These are phyloP conservation scores for Halcyon leucocephala DNA, from an alignment of 2,797 vertebrate genomes.

Conservation along the genomic window DNA sequence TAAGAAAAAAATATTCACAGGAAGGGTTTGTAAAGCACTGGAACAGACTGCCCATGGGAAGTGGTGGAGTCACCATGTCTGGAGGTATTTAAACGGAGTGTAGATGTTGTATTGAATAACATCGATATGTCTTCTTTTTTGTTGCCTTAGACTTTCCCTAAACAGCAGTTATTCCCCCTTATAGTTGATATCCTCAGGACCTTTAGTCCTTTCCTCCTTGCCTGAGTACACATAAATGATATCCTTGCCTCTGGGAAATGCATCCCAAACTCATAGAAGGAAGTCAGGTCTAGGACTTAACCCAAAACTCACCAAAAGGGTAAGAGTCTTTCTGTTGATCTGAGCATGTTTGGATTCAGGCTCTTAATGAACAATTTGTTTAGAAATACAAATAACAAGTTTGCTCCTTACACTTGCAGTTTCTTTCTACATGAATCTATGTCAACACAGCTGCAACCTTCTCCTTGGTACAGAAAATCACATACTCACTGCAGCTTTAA, in stretches of 20 bases:
- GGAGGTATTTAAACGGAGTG: neutral
- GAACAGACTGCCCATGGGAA: neutral
- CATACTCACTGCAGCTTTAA: neutral
- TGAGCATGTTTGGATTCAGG: neutral
- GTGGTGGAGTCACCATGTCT: neutral
- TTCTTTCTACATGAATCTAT: neutral
- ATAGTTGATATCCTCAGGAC: neutral
- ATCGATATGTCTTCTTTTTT: neutral
- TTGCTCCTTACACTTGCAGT: neutral
- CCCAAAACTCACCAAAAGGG: neutral
- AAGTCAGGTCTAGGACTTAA: neutral
- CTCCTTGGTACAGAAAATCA: neutral
- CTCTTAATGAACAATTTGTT: neutral
- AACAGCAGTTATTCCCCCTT: neutral
- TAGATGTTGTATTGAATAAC: neutral
- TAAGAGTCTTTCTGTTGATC: neutral
- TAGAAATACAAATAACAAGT: neutral
- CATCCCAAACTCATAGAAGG: neutral
- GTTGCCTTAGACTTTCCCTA: neutral
- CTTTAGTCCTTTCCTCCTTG: neutral
- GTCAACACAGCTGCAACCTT: neutral
- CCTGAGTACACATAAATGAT: neutral
- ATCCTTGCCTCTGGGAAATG: neutral
- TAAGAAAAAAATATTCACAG: neutral
- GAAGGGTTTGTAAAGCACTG: neutral